Base-by-base conservation (phyloP, 2,888 invertebrate species). In the Pachymerium ferrugineum region DNA sequence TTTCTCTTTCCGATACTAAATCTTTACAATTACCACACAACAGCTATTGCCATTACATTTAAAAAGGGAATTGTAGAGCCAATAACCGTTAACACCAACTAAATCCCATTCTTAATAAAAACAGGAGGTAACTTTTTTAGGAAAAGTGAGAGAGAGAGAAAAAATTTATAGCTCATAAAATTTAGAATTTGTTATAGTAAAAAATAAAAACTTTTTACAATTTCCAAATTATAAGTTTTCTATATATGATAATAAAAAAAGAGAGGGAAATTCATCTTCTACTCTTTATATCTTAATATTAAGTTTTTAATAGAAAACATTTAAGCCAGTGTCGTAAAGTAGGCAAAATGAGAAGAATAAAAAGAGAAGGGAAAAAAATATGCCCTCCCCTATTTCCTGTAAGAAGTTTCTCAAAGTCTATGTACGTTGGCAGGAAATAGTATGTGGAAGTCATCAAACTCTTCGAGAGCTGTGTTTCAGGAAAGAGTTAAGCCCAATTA, bases 401-500 rank as follows among this genome's bases (percentile, higher is more conserved):
- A 28, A 62, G 10, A 25, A 62, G 62, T 62, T 62, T 62, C 3
- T n/a, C 25, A 28, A 62, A 62, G 62, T 62, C 25, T 62, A 62
- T 28, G 47, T 62, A 25, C 14, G 25, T 25, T 62, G 62, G 62
- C 62, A 62, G 62, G 62, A 62, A 62, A 62, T 62, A 62, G 62
- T 62, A 28, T 62, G 25, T 25, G 62, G 62, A 62, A 62, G 62
- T 25, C 62, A 62, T 62, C 62, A 62, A 62, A 62, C 62, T 62
- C 62, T 62, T 62, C 62, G 28, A 62, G 62, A 62, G 62, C 62
- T 62, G n/a, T 62, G 62, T 62, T 62, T 62, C 62, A 62, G 62
- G 62, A 62, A 62, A 14, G 62, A 62, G 25, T 62, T 28, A 62
- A 62, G 12, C 62, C 62, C 62, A 62, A 62, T 62, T 62, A 62